Conservation (phyloP, 1,140 invertebrate genomes). For the Phocides pigmalion region DNA sequence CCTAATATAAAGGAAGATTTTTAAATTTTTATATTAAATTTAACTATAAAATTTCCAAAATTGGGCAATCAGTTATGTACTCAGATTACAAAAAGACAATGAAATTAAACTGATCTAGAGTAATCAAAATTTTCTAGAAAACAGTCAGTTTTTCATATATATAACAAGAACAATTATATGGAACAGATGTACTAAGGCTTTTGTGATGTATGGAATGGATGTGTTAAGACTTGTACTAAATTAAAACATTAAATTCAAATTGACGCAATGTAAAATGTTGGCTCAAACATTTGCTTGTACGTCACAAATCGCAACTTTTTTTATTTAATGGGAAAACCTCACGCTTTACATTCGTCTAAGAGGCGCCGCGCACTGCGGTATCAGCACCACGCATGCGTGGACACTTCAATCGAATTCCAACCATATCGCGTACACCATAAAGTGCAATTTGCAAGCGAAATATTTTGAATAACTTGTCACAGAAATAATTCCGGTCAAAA, state of each 20-base stretch:
- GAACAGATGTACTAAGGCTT: too few species aligned
- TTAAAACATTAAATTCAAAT: slow-evolving; percentile 3
- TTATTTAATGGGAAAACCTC: slow-evolving; percentile 53
- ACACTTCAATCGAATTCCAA: slow-evolving; percentile 36
- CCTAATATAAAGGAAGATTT: too few species aligned
- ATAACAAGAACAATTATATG: too few species aligned
- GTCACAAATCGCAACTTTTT: slow-evolving; percentile 40
- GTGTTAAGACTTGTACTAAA: not conserved
- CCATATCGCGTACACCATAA: slow-evolving; percentile 14
- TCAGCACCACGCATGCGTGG: slow-evolving; percentile 62
- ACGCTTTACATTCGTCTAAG: slow-evolving; percentile 47
- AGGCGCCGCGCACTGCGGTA: slow-evolving; percentile 60
- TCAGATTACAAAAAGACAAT: too few species aligned
- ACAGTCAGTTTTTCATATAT: too few species aligned
- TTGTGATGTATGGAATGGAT: too few species aligned
- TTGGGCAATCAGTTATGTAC: too few species aligned
- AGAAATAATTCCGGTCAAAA: slow-evolving; percentile 44
- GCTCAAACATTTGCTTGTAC: slow-evolving; percentile 37
- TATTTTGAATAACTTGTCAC: slow-evolving; percentile 42
- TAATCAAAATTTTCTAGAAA: too few species aligned
- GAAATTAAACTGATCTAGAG: too few species aligned
- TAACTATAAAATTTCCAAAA: too few species aligned
- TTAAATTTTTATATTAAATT: too few species aligned
- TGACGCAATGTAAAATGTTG: slow-evolving; percentile 15
- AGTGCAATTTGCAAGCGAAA: slow-evolving; percentile 2